These are phyloP conservation scores for Branchellion lobata DNA, from an alignment of 2,888 invertebrate genomes.

Conservation along the genomic window DNA sequence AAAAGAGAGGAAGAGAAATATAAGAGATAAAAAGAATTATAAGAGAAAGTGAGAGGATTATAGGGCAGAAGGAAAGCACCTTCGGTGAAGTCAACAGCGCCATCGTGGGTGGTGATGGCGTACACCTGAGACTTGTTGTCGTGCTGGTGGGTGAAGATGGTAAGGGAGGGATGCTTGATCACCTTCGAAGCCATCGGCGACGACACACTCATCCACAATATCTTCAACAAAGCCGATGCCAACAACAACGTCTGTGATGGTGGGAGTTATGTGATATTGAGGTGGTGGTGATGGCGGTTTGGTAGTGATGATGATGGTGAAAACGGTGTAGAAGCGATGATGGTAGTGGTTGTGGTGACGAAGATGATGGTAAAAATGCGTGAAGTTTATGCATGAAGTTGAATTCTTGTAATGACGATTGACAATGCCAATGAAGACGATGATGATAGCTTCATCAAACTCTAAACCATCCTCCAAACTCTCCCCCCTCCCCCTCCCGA, in stretches of 20 bases:
- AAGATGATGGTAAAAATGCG: no score
- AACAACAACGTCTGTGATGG: conserved; percentile 76
- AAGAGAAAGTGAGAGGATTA: no score
- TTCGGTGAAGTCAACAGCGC: background rate
- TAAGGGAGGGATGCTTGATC: conserved; percentile 19
- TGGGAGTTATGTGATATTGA: background rate
- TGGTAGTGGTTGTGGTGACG: no score
- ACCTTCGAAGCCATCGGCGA: background rate
- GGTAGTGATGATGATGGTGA: background rate
- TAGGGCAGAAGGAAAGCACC: no score
- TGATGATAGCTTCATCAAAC: background rate
- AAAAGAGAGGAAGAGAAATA: no score
- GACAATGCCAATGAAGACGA: background rate
- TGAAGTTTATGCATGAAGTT: no score
- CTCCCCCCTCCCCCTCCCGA: background rate
- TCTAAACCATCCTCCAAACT: background rate
- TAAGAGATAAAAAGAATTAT: no score
- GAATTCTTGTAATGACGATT: no score
- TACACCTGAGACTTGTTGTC: conserved; percentile 28
- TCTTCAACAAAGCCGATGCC: conserved; percentile 83
- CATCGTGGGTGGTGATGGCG: conserved; percentile 28
- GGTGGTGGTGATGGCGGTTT: conserved; percentile 4
- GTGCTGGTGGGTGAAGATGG: conserved; percentile 35
- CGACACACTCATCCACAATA: conserved; percentile 75
- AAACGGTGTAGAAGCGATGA: background rate